These are phyloP conservation scores for Lepisosteus osseus DNA, from an alignment of 2,113 vertebrate species.

Conservation along the genomic window DNA sequence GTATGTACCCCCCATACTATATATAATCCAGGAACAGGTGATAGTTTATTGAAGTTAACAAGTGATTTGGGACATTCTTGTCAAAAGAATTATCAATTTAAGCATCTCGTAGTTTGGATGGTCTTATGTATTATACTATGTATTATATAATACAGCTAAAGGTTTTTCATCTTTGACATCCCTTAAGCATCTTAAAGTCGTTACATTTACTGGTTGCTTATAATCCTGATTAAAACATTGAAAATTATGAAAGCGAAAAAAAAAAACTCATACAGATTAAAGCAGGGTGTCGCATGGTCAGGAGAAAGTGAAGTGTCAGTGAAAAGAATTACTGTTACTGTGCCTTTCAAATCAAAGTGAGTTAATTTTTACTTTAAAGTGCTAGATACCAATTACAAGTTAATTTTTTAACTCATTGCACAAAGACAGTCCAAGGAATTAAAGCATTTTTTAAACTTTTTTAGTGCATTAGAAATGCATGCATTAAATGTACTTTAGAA, in stretches of 20 bases:
- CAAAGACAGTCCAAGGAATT: too few species aligned
- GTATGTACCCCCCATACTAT: too few species aligned
- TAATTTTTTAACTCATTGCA: too few species aligned
- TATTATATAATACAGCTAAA: not conserved
- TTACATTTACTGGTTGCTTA: constrained; percentile 15
- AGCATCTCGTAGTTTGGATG: not conserved
- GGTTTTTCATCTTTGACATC: not conserved
- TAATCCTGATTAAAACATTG: constrained; percentile 12
- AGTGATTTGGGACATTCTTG: not conserved
- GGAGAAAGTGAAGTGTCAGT: not conserved
- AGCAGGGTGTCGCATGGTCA: constrained; percentile 17
- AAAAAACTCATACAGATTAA: constrained; percentile 3
- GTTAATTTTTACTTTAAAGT: too few species aligned
- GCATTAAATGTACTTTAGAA: too few species aligned
- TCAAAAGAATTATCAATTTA: not conserved
- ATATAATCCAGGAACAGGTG: not conserved
- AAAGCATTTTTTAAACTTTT: too few species aligned
- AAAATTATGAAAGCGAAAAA: constrained; percentile 25
- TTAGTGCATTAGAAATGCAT: too few species aligned
- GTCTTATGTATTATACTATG: not conserved
- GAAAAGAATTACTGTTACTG: too few species aligned
- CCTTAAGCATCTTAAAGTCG: constrained; percentile 5
- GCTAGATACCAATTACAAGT: too few species aligned
- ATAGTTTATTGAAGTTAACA: not conserved
- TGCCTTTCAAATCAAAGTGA: too few species aligned